Evolutionary conservation across 1,140 invertebrate genomes (phyloP).

Genomic region (Scaptomyza montana): DNA sequence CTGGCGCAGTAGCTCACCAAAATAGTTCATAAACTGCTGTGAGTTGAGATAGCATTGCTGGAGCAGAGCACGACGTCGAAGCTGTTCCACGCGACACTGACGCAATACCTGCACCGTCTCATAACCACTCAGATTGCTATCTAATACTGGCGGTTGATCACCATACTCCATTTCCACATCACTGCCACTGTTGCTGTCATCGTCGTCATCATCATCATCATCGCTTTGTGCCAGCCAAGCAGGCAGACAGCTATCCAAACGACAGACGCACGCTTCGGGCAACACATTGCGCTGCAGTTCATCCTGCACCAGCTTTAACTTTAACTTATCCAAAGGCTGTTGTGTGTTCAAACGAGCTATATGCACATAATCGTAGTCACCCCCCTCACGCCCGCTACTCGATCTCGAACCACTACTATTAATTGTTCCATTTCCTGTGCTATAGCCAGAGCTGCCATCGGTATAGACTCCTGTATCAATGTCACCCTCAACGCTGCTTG

Average conservation of each 20-base stretch:
- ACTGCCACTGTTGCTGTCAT: constrained; percentile 46
- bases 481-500: constrained; percentile 13
- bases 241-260: constrained; percentile 59
- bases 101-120: constrained; percentile 66
- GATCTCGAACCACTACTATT: constrained; percentile 2
- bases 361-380: constrained; percentile 75
- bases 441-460: constrained; percentile 72
- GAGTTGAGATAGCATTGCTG: constrained; percentile 86
- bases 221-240: constrained; percentile 60
- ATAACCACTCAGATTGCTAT: constrained; percentile 42
- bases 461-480: constrained; percentile 40
- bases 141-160: constrained; percentile 76
- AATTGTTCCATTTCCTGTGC: constrained; percentile 42
- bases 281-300: constrained; percentile 58
- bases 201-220: constrained; percentile 83
- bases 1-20: constrained; percentile 86
- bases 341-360: constrained; percentile 68
- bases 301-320: constrained; percentile 1
- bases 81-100: constrained; percentile 81
- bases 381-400: constrained; percentile 22
- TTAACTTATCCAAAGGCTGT: constrained; percentile 61
- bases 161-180: constrained; percentile 64
- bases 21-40: constrained; percentile 86
- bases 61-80: constrained; percentile 79
- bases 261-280: constrained; percentile 65